Base-by-base conservation (phyloP, 1,140 invertebrate species). In the Heterodera carotae region DNA sequence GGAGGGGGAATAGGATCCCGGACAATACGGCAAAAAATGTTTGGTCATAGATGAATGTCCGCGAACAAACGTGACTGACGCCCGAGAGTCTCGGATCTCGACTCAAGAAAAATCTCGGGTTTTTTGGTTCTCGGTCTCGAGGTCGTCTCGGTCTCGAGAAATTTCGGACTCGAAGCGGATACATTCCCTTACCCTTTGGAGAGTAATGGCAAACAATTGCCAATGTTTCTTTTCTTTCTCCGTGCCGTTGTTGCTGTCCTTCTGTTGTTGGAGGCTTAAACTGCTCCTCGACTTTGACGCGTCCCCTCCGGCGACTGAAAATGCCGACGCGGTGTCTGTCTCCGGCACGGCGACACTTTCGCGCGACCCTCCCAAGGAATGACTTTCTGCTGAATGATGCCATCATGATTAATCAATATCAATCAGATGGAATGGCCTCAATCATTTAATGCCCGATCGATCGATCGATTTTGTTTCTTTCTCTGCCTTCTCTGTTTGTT, bases 121-220 rank as follows among this genome's bases (percentile, higher is more conserved):
- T n/a, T n/a, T n/a, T n/a, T n/a, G n/a, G n/a, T n/a, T n/a, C n/a
- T n/a, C n/a, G n/a, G n/a, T n/a, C n/a, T n/a, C n/a, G n/a, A n/a
- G n/a, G n/a, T n/a, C n/a, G n/a, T n/a, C n/a, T n/a, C n/a, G n/a
- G n/a, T n/a, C n/a, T n/a, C n/a, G n/a, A n/a, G n/a, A n/a, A n/a
- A n/a, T n/a, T n/a, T n/a, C n/a, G n/a, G n/a, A n/a, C n/a, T n/a
- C n/a, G n/a, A n/a, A n/a, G n/a, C n/a, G n/a, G n/a, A n/a, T 22
- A 22, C 18, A 22, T 22, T 53, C 18, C 2, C 71, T 62, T 18
- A 64, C 71, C 25, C 64, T 74, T 31, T 74, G 71, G 6, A 74
- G 64, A 4, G 71, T 62, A 10, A 74, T 64, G 34, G 71, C 71
- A 36, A 74, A 74, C 34, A 74, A 60, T 36, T 74, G 71, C 71